Base-by-base conservation (phyloP, 2,113 vertebrate genomes). In the Planiliza haematocheilus region DNA sequence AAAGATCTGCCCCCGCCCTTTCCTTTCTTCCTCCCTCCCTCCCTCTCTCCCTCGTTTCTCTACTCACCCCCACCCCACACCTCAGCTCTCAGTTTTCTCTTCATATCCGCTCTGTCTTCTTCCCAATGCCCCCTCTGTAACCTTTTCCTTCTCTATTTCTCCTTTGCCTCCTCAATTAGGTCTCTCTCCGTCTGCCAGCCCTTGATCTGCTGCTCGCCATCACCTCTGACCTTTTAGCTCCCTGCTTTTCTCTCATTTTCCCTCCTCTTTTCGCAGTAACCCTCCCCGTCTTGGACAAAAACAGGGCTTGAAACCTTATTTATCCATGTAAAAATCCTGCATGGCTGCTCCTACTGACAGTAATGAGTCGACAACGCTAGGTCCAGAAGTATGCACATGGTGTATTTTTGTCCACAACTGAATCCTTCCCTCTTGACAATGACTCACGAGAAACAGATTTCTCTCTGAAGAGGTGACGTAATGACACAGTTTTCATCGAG, bases 111-210 rank as follows among this genome's bases (percentile, higher is more conserved):
- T 34, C 9, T 4, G n/a, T 58, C 30, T 74, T 80, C 46, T 66
- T 70, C 21, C 7, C 1, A 2, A 46, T 42, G 34, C 10, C 36
- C 49, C 21, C 18, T 30, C 37, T 21, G n/a, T 1, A 7, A 61
- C 38, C 51, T 38, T 46, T 42, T 39, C 30, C 14, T 21, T 50
- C 58, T 67, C 34, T 63, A 62, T 68, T 75, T 68, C 67, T 62
- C 37, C 55, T 43, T 41, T 38, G 48, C 36, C 10, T 9, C 49
- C 56, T 52, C 55, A 71, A 8, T 76, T 55, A 50, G 30, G 24
- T 56, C 30, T 52, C 4, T 18, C 14, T 56, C 42, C 12, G n/a
- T 43, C 56, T 43, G 14, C 9, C 56, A 55, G 34, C 12, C 7
- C 1, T 30, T 50, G 52, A 63, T 50, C 45, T 39, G 43, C 12